phyloP scores from a whole-genome alignment of 1,140 invertebrate species.

The Lasioglossum albipes region DNA sequence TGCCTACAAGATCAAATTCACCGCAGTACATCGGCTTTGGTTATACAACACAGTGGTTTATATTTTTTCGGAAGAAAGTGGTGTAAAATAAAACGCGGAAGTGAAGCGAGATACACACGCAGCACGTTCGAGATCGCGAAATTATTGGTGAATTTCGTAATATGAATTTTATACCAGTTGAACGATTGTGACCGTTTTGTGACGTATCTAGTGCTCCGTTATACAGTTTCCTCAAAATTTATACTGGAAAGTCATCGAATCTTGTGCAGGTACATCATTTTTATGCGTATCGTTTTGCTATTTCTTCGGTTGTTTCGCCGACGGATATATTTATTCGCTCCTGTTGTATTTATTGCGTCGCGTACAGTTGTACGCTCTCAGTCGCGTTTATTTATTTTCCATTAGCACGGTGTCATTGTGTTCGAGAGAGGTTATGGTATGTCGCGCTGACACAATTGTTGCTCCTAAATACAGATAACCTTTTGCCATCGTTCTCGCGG shows the following conservation, averaged over 20 bases:
- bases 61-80: slow-evolving; percentile 12
- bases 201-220: slow-evolving; percentile 51
- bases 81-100: slow-evolving; percentile 19
- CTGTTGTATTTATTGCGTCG: background rate
- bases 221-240: slow-evolving; percentile 52
- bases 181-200: slow-evolving; percentile 61
- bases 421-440: slow-evolving; percentile 34
- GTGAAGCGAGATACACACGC: slow-evolving; percentile 21
- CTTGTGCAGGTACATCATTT: slow-evolving; percentile 55
- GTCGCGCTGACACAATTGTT: background rate
- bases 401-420: background rate
- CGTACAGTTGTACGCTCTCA: background rate
- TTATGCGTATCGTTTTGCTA: slow-evolving; percentile 10
- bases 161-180: slow-evolving; percentile 59
- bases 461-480: background rate
- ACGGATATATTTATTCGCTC: background rate
- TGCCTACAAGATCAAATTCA: slow-evolving; percentile 74
- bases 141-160: slow-evolving; percentile 51
- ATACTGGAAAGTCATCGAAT: slow-evolving; percentile 44
- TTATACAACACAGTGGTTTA: slow-evolving; percentile 34
- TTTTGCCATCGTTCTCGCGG: background rate
- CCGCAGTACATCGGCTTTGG: slow-evolving; percentile 38
- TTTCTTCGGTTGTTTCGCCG: background rate
- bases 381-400: background rate
- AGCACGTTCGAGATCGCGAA: slow-evolving; percentile 34